phyloP scores from a whole-genome alignment of 2,888 invertebrate genomes.

The Conchocele bisecta region DNA sequence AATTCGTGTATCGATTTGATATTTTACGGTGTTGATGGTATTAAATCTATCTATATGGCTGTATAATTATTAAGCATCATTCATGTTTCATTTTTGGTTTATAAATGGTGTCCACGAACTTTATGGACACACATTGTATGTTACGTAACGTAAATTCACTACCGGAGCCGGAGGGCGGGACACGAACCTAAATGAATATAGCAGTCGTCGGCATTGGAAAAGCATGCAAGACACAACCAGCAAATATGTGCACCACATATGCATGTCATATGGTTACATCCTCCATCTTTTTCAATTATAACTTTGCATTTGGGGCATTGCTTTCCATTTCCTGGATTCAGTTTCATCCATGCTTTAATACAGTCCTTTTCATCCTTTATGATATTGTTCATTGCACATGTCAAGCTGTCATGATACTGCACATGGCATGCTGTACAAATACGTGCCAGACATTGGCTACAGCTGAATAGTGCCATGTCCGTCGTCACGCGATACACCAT shows the following conservation, averaged over 20 bases:
- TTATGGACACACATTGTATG: too few relatives aligned
- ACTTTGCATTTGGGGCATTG: slow-evolving; percentile 71
- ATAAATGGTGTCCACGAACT: too few relatives aligned
- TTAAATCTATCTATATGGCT: too few relatives aligned
- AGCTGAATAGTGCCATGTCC: slow-evolving; percentile 56
- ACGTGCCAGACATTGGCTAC: slow-evolving; percentile 60
- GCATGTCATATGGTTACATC: slow-evolving; percentile 76
- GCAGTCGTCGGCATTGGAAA: slow-evolving; percentile 44
- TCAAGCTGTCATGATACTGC: slow-evolving; percentile 70
- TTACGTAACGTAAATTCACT: too few relatives aligned
- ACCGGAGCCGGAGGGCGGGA: too few relatives aligned
- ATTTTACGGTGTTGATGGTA: too few relatives aligned
- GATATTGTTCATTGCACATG: slow-evolving; percentile 66
- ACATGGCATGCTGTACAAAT: slow-evolving; percentile 72
- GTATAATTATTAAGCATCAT: too few relatives aligned
- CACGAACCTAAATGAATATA: slow-evolving; percentile 73
- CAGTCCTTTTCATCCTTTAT: slow-evolving; percentile 46
- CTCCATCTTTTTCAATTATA: slow-evolving; percentile 73
- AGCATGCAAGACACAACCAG: slow-evolving; percentile 72
- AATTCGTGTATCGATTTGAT: too few relatives aligned
- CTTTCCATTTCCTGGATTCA: slow-evolving; percentile 61
- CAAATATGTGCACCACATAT: slow-evolving; percentile 72
- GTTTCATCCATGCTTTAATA: slow-evolving; percentile 63
- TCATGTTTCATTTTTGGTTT: too few relatives aligned
- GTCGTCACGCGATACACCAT: slow-evolving; percentile 69